Evolutionary conservation across 2,113 vertebrate species (phyloP), one percentile per base, ranked within the genome.

Genomic region (Phalacrocorax brasilianus): DNA sequence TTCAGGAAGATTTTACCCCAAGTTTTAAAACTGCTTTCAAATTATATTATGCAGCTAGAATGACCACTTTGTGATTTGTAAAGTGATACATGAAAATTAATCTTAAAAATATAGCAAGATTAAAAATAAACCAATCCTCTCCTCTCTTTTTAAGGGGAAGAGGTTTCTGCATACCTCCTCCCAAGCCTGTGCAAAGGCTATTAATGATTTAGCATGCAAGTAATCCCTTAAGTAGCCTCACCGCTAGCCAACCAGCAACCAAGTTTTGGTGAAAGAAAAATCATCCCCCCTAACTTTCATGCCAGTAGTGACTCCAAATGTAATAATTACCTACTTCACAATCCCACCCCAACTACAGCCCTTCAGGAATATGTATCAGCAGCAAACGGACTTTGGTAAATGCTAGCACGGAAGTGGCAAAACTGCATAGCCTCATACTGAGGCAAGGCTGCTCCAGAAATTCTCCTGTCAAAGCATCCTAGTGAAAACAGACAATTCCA

Each of bases 211-310:
- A 78, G 76, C 32, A 77, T 4, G 30, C 44, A 84, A 81, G 23
- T 89, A 95, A 95, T 77, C 59, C 62, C 50, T 88, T 76, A 52
- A 82, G 42, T 53, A 78, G 81, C 50, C 68, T 87, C 79, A 84
- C 32, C 53, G 56, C 15, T 5, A 55, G 72, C 42, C 78, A 90
- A 80, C 30, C 12, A 49, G 50, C 70, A 78, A 5, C 6, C 38
- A 81, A 83, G 12, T 85, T 77, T 27, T 32, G 18, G 65, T 77
- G 52, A 71, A 93, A 84, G 24, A 92, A 74, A 63, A 73, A 86
- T 66, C 22, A 73, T 1, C 4, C 22, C 47, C 35, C 55, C 12
- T 28, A 81, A 74, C 38, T 42, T 70, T 28, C n/a, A 55, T 32
- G 11, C 28, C 76, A 62, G 42, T 66, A 88, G 24, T 11, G 7